Evolutionary conservation across 2,113 vertebrate species (phyloP).

Genomic region (Struthidea cinerea): DNA sequence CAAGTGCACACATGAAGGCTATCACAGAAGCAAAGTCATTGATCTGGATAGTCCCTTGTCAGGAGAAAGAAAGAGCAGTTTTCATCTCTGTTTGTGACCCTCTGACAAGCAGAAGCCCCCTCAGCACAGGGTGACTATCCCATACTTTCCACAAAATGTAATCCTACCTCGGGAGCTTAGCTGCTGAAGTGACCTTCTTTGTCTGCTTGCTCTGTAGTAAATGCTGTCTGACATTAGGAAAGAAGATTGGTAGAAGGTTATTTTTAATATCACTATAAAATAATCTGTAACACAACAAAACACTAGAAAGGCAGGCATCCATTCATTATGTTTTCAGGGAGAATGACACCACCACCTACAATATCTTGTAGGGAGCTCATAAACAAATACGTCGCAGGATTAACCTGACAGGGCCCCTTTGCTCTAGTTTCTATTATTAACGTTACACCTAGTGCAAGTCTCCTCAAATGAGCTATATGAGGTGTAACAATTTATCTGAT

Average conservation of each 20-base stretch:
- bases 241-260: slow-evolving; percentile 39
- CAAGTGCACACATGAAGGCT: neutral
- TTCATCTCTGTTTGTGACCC: neutral
- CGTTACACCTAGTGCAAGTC: slow-evolving; percentile 33
- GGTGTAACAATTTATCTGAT: neutral
- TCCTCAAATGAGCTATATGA: slow-evolving; percentile 39
- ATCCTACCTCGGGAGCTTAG: slow-evolving; percentile 58
- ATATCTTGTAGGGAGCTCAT: neutral
- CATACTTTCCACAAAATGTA: slow-evolving; percentile 7
- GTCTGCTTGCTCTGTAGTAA: slow-evolving; percentile 26
- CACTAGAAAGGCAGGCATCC: neutral
- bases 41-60: neutral
- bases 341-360: neutral
- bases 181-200: slow-evolving; percentile 50
- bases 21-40: neutral
- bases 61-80: neutral
- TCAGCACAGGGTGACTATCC: neutral
- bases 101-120: neutral
- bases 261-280: slow-evolving; percentile 26
- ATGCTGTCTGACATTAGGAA: slow-evolving; percentile 31
- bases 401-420: slow-evolving; percentile 34
- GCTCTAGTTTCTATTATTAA: slow-evolving; percentile 57
- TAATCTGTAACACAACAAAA: slow-evolving; percentile 8
- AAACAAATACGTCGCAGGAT: neutral
- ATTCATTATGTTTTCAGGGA: neutral